Base-by-base conservation (phyloP, 2,113 vertebrate species). In the Thalassarche chlororhynchos region DNA sequence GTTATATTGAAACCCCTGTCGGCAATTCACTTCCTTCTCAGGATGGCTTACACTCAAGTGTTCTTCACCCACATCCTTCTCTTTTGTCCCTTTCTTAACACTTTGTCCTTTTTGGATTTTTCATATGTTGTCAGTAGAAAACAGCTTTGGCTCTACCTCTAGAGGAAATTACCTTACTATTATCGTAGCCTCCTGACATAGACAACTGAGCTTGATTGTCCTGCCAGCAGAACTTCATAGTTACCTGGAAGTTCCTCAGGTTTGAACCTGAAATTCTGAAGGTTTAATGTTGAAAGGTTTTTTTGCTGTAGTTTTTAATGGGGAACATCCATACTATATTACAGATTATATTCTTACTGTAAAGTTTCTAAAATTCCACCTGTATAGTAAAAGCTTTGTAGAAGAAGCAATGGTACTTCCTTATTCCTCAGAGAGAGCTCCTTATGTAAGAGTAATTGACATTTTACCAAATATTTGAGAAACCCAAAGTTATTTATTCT, bases 401-500 rank as follows among this genome's bases (percentile, higher is more conserved):
- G 65, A 80, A 75, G 72, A 88, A 83, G 65, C 49, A 81, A 42
- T 78, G 92, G 92, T 96, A 96, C 84, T 91, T 96, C 57, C 62
- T 74, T 87, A 58, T 36, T 93, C 64, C 68, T 85, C 60, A 54
- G 74, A 96, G 78, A 92, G 94, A 87, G 81, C 34, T 77, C 69
- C 74, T 84, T 90, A 17, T 42, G 3, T 72, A 90, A 95, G 49
- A 94, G 12, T 55, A 89, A 88, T 89, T 93, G 68, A 87, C n/a
- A n/a, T 92, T 87, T 93, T 93, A 84, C 94, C 97, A 97, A 96
- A 94, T 95, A 91, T 74, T 91, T 92, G 61, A 89, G 64, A 97
- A 95, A 42, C 42, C 85, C 94, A 96, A 97, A 90, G 94, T 92
- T 97, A 97, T 97, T 96, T 96, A 94, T 97, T 95, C 89, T 64